These are phyloP conservation scores for Ictalurus punctatus DNA, from an alignment of 2,113 vertebrate genomes.

Conservation along the genomic window DNA sequence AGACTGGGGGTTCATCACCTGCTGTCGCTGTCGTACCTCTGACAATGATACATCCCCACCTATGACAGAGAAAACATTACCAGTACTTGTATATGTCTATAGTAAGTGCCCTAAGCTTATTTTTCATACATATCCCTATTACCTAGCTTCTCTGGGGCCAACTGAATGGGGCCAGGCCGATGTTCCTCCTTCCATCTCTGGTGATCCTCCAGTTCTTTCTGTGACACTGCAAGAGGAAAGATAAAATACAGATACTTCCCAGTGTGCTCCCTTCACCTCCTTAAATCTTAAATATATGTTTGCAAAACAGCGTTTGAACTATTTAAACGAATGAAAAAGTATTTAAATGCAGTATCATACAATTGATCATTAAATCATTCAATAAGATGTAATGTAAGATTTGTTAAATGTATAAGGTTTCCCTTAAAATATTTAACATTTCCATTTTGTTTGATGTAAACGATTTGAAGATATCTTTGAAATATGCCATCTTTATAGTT, in stretches of 20 bases:
- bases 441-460: background rate
- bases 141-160: conserved; percentile 77
- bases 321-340: background rate
- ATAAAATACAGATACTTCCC: background rate
- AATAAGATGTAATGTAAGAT: background rate
- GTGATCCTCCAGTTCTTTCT: conserved; percentile 73
- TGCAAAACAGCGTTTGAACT: background rate
- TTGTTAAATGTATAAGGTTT: background rate
- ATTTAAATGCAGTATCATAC: background rate
- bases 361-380: background rate
- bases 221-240: conserved; percentile 69
- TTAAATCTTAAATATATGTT: background rate
- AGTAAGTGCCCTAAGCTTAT: background rate
- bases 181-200: conserved; percentile 71
- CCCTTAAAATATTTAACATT: background rate
- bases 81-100: conserved; percentile 21
- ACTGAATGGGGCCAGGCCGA: conserved; percentile 59
- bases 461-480: background rate
- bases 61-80: conserved; percentile 53
- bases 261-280: background rate
- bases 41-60: conserved; percentile 74
- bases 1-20: conserved; percentile 58
- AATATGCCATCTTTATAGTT: background rate
- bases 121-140: conserved; percentile 24
- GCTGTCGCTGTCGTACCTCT: conserved; percentile 79